These are phyloP conservation scores for Scaptodrosophila lebanonensis DNA, from an alignment of 1,140 invertebrate species.

Conservation along the genomic window DNA sequence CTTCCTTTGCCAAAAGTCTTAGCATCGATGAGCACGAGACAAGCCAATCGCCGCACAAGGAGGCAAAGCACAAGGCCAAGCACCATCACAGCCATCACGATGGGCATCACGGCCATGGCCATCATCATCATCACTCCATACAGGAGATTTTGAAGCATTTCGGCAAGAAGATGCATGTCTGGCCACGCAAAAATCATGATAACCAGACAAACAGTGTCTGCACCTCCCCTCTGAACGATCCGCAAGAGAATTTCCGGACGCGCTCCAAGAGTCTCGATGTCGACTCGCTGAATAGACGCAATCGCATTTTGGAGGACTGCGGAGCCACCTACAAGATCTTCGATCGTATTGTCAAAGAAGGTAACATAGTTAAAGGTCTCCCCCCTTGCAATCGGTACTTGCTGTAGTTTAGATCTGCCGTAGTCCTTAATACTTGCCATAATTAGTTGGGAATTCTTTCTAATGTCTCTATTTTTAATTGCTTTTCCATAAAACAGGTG, in stretches of 20 bases:
- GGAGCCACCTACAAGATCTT: conserved; percentile 89
- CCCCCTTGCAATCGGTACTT: conserved; percentile 46
- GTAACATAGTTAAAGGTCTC: conserved; percentile 79
- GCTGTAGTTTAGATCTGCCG: too few species aligned
- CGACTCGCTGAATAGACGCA: conserved; percentile 78
- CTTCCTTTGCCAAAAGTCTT: conserved; percentile 79
- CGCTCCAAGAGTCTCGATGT: conserved; percentile 88
- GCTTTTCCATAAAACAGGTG: conserved; percentile 79
- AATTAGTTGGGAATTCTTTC: too few species aligned
- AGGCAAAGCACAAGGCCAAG: conserved; percentile 34
- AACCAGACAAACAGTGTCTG: conserved; percentile 76
- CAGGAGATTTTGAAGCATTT: conserved; percentile 86
- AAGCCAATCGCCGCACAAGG: conserved; percentile 55
- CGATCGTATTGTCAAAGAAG: conserved; percentile 88
- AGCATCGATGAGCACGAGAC: conserved; percentile 70
- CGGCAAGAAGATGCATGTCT: conserved; percentile 82
- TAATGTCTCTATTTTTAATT: neutral
- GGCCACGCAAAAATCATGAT: conserved; percentile 80
- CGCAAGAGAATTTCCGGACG: conserved; percentile 82
- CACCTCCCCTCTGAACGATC: conserved; percentile 77
- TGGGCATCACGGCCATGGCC: conserved; percentile 77
- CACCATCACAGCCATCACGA: conserved; percentile 63
- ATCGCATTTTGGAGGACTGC: conserved; percentile 81
- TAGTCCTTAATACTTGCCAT: too few species aligned
- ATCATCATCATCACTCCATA: conserved; percentile 82